Evolutionary conservation across 2,888 invertebrate species (phyloP), one percentile per base, ranked within the genome.

Genomic region (Abrostola tripartita): DNA sequence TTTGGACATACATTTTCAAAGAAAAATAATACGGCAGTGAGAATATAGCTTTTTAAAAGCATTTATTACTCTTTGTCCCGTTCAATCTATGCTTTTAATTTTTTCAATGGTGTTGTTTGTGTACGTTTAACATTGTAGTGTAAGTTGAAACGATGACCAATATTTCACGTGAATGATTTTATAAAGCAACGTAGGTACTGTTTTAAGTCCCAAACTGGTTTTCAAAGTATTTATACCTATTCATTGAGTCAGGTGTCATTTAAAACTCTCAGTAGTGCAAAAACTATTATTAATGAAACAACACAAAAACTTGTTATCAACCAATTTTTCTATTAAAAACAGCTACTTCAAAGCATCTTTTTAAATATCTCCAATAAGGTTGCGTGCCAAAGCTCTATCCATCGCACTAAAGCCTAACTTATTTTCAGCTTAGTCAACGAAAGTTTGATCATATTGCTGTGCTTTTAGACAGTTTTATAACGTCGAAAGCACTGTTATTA

Each of bases 351-450:
- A 47, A 47, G 7, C 36, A 8, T 51, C 8, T 44, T 37, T 44
- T 55, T 47, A 14, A 47, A 41, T 35, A 41, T 24, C 14, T 9
- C 14, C 6, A 14, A 14, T 37, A 38, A 56, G 49, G 8, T 47
- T 24, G 47, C 24, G n/a, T n/a, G 40, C 24, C 24, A 36, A 44
- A 51, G 8, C 9, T 47, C 6, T 59, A 69, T 70, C 40, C 65
- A 69, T 59, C 65, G 57, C 11, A 37, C 36, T 35, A 8, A 14
- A 24, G 40, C 5, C 10, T 9, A 5, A 12, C 38, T 59, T 70
- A 59, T 55, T 52, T 44, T 58, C 52, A 42, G 41, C 9, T 54
- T 61, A 41, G 44, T 14, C 42, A 57, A 54, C 50, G 51, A 50
- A 57, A 37, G 37, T 42, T 56, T 44, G 52, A 14, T 37, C 36